Base-by-base conservation (phyloP, 2,797 vertebrate genomes). In the Halcyon leucocephala region DNA sequence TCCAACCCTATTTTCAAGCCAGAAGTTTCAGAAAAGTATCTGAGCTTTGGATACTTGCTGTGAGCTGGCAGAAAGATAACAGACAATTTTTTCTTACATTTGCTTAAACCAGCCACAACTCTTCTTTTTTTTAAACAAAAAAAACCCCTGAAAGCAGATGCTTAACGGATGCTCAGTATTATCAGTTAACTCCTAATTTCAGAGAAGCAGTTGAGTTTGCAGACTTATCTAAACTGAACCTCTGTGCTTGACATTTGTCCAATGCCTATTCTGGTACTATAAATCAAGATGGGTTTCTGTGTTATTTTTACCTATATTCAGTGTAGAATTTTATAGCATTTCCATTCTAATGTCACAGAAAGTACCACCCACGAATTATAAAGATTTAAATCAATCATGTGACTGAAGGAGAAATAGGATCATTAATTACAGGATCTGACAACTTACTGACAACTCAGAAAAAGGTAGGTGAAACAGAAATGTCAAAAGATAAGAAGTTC, bases 11-110 rank as follows among this genome's bases (percentile, higher is more conserved):
- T 89, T 95, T 97, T 88, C 94, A 95, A 93, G 73, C 93, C 97
- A 96, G 93, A 89, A 85, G 8, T 87, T 93, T 93, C 92, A 95
- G 82, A 96, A 89, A 95, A 82, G 67, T 66, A 95, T 91, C 79
- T 62, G 51, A 82, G 54, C 61, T 95, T 92, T 90, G 81, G 67
- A 76, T 92, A 78, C 91, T 93, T 95, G 93, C 95, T 96, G 96
- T 90, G 96, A 96, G 96, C 86, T 96, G 93, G 93, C 83, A 95
- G 65, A 66, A 97, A 95, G 82, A 95, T 90, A 93, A 95, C 85
- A 91, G 64, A 44, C 25, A 65, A 55, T 91, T 95, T 64, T 94
- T 97, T 97, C 88, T 97, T 95, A 93, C 65, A 67, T 82, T 95
- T 96, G 77, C 78, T 94, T 87, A 89, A 93, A 94, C n/a, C 82